Percentiles rank a stretch among this genome's conserved stretches.
These are phyloP conservation scores for Nomada fabriciana DNA, from an alignment of 2,888 invertebrate species.

Conservation along the genomic window DNA sequence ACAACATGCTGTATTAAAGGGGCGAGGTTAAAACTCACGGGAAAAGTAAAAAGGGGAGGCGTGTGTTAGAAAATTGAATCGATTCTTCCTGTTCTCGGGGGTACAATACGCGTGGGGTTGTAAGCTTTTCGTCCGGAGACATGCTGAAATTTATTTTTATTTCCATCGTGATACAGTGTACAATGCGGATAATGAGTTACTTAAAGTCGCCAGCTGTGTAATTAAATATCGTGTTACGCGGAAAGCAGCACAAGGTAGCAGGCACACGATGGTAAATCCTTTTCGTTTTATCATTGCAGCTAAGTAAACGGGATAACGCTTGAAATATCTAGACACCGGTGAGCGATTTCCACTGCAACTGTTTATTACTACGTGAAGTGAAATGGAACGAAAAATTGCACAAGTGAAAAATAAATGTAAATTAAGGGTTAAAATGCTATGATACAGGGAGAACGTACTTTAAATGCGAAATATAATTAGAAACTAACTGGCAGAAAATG, in stretches of 20 bases:
- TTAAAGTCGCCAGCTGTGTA: not conserved
- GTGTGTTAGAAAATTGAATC: constrained; percentile 53
- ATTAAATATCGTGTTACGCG: not conserved
- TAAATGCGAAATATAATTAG: no score
- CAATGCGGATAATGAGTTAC: constrained; percentile 7
- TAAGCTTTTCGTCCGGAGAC: constrained; percentile 8
- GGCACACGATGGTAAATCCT: no score
- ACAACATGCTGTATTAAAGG: not conserved
- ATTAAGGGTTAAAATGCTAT: no score
- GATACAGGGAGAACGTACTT: no score
- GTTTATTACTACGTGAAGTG: no score
- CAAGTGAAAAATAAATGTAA: no score
- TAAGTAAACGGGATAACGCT: not conserved
- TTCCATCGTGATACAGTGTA: not conserved
- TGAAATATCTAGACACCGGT: not conserved
- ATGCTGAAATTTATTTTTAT: constrained; percentile 35
- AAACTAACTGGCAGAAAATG: no score
- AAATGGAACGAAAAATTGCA: no score
- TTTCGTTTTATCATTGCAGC: not conserved
- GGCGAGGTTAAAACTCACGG: not conserved
- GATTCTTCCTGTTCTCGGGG: constrained; percentile 37
- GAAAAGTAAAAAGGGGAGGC: not conserved
- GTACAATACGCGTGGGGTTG: constrained; percentile 25
- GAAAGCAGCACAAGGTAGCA: not conserved
- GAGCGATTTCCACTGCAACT: no score